These are phyloP conservation scores for Tenthredo scrophulariae DNA, from an alignment of 2,888 invertebrate species.

Conservation along the genomic window DNA sequence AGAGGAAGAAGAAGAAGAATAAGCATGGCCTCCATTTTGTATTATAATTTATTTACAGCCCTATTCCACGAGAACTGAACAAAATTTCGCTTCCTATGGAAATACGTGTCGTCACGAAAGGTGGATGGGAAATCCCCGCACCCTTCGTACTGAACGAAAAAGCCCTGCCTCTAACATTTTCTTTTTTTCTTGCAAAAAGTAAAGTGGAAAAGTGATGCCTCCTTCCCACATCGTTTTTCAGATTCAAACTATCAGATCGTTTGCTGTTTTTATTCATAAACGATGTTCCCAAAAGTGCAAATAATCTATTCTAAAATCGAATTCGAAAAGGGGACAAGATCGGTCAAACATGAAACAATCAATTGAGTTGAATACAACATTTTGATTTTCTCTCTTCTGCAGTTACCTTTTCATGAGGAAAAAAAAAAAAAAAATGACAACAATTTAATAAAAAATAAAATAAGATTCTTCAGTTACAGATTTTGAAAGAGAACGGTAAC, in stretches of 20 bases:
- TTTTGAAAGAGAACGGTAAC: neutral
- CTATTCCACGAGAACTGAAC: conserved; percentile 35
- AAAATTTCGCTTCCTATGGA: conserved; percentile 50
- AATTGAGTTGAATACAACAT: neutral
- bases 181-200: neutral
- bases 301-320: neutral
- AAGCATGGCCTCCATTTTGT: conserved; percentile 42
- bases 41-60: conserved; percentile 52
- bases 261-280: neutral
- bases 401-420: neutral
- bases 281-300: neutral
- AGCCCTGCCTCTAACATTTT: neutral
- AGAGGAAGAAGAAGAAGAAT: neutral
- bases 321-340: neutral
- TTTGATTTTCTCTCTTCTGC: neutral
- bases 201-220: neutral
- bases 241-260: conserved; percentile 13
- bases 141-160: neutral
- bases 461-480: neutral
- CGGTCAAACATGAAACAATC: neutral
- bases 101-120: conserved; percentile 35
- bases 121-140: conserved; percentile 13
- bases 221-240: neutral
- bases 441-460: neutral
- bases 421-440: neutral